These are phyloP conservation scores for Nematopogon swammerdamellus DNA, from an alignment of 2,888 invertebrate genomes.

Conservation along the genomic window DNA sequence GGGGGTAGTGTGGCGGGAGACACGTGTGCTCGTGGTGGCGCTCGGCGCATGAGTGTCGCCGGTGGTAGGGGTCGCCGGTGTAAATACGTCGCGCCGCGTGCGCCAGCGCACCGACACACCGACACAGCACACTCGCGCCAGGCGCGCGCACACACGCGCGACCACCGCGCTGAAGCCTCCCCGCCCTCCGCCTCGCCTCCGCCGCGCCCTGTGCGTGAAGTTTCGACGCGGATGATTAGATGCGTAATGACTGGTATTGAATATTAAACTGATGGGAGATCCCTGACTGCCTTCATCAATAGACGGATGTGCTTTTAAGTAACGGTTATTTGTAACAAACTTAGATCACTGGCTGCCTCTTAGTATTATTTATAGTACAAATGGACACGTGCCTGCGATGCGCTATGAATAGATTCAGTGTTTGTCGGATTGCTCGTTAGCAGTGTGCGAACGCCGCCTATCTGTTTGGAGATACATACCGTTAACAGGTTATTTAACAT, in stretches of 20 bases:
- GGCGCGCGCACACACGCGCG: slow-evolving; percentile 16
- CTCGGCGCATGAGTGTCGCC: slow-evolving; percentile 50
- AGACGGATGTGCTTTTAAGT: slow-evolving; percentile 18
- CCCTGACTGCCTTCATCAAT: slow-evolving; percentile 16
- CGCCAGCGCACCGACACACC: slow-evolving; percentile 28
- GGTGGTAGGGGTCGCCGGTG: slow-evolving; percentile 52
- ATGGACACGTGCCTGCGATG: too few species aligned
- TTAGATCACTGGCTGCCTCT: not conserved
- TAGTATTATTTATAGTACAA: too few species aligned
- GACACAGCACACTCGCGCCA: not conserved
- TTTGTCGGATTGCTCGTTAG: too few species aligned
- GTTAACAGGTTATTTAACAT: too few species aligned
- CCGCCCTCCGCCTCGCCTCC: not conserved
- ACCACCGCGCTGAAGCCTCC: slow-evolving; percentile 27
- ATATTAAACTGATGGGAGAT: slow-evolving; percentile 24
- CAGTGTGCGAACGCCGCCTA: too few species aligned
- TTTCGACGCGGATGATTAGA: slow-evolving; percentile 18
- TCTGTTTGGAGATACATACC: too few species aligned
- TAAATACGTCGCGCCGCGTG: slow-evolving; percentile 36
- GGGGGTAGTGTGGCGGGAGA: slow-evolving; percentile 24
- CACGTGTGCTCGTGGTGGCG: slow-evolving; percentile 47
- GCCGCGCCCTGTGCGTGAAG: not conserved
- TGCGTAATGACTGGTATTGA: slow-evolving; percentile 21
- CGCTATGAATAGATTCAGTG: too few species aligned
- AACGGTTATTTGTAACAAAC: not conserved